Evolutionary conservation across 2,113 vertebrate species (phyloP).

Genomic region (Chrysemys picta): DNA sequence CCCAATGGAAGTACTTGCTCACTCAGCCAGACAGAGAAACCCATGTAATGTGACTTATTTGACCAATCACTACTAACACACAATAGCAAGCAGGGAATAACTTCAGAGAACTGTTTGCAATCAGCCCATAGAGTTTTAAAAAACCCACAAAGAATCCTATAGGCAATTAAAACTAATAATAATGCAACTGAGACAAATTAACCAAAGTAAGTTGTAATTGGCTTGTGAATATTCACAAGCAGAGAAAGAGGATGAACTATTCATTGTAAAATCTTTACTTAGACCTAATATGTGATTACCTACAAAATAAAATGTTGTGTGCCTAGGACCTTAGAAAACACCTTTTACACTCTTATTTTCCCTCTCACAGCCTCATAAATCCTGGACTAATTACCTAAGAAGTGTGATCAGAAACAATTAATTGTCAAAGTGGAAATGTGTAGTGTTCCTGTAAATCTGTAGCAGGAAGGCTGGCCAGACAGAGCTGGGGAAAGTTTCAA

Average conservation of each 20-base stretch:
- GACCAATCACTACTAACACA: background rate
- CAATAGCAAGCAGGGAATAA: background rate
- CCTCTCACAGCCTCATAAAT: background rate
- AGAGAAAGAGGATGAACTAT: background rate
- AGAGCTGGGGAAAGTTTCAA: background rate
- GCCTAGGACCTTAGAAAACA: background rate
- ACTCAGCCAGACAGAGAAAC: background rate
- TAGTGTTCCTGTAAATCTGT: background rate
- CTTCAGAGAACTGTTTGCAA: background rate
- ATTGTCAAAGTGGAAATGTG: background rate
- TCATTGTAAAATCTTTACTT: background rate
- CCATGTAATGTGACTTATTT: background rate
- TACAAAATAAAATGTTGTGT: background rate
- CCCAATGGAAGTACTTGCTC: background rate
- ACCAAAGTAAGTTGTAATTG: background rate
- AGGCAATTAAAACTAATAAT: background rate
- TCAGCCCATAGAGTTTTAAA: background rate
- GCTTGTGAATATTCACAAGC: background rate
- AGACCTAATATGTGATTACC: background rate
- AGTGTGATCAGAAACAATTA: background rate
- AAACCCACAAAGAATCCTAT: background rate
- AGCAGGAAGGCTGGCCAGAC: background rate
- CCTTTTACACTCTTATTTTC: background rate
- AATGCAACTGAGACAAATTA: background rate
- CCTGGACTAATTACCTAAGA: background rate